phyloP scores from a whole-genome alignment of 2,888 invertebrate species.

The Dysmachus trigonus region DNA sequence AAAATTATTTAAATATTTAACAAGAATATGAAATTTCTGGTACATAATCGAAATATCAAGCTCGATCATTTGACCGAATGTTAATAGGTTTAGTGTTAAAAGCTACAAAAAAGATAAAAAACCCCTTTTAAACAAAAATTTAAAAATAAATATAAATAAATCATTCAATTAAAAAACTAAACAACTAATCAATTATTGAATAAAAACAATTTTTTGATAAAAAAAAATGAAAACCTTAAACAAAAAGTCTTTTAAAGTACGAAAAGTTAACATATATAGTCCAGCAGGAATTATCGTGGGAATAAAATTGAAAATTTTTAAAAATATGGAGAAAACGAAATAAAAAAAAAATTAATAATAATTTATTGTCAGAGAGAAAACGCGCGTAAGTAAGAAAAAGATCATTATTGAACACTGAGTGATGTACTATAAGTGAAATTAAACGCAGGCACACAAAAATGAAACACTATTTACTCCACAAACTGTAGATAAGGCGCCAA shows the following conservation, averaged over 20 bases:
- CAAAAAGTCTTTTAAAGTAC: slow-evolving; percentile 16
- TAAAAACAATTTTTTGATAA: slow-evolving; percentile 3
- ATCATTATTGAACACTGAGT: neutral
- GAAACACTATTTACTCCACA: neutral
- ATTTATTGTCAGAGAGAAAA: neutral
- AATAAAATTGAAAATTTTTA: neutral
- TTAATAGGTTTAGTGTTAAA: too few species aligned
- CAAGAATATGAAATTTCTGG: too few species aligned
- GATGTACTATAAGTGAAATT: neutral
- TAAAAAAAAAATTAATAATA: neutral
- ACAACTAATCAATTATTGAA: neutral
- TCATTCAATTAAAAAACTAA: neutral
- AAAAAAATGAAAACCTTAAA: neutral
- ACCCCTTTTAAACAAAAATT: neutral
- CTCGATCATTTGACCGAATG: too few species aligned
- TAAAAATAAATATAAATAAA: neutral
- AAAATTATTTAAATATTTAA: too few species aligned
- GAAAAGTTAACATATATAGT: slow-evolving; percentile 46
- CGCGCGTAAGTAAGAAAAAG: neutral
- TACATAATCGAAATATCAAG: too few species aligned
- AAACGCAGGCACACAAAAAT: neutral
- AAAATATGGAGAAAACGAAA: neutral
- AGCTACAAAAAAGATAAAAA: neutral
- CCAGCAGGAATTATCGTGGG: slow-evolving; percentile 37
- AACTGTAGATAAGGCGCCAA: neutral